Conservation (phyloP, 2,113 vertebrate genomes). For the Halichoeres trimaculatus region DNA sequence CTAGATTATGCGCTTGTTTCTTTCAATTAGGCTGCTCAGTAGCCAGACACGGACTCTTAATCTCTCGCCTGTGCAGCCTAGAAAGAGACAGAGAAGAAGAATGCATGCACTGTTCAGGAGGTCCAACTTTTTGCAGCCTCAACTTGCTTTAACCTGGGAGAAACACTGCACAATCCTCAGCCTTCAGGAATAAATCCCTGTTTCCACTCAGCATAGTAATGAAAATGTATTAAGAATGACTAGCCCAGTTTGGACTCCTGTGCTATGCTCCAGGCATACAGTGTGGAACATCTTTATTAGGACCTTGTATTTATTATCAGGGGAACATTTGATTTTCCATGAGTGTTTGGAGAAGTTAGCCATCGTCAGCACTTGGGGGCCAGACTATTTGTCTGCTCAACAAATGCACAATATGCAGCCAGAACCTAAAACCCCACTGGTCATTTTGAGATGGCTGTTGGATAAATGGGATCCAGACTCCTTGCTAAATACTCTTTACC, state of each 20-base stretch:
- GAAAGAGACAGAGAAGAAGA: slow-evolving; percentile 7
- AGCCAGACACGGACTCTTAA: slow-evolving; percentile 29
- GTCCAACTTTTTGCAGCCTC: slow-evolving; percentile 5
- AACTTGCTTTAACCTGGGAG: slow-evolving; percentile 18
- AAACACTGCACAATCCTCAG: slow-evolving; percentile 22
- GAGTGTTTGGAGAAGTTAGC: slow-evolving; percentile 24
- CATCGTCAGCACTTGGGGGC: slow-evolving; percentile 27
- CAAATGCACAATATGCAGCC: slow-evolving; percentile 21
- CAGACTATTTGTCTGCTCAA: slow-evolving; percentile 38
- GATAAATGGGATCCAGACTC: slow-evolving; percentile 51
- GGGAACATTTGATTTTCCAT: slow-evolving; percentile 36
- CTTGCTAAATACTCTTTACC: slow-evolving; percentile 29
- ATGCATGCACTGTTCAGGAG: slow-evolving; percentile 17
- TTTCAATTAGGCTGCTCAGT: slow-evolving; percentile 58
- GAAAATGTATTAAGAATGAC: slow-evolving; percentile 40
- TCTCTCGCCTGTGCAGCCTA: slow-evolving; percentile 17
- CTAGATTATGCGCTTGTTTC: slow-evolving; percentile 63
- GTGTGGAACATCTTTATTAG: slow-evolving; percentile 45
- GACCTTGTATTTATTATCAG: slow-evolving; percentile 47
- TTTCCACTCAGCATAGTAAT: slow-evolving; percentile 39
- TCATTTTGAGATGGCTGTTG: no score
- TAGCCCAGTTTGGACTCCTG: slow-evolving; percentile 20
- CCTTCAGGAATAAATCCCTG: slow-evolving; percentile 46
- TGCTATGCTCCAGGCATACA: slow-evolving; percentile 1
- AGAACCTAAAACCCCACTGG: slow-evolving; percentile 32